Base-by-base conservation (phyloP, 2,797 vertebrate genomes). In the Aplochiton taeniatus region DNA sequence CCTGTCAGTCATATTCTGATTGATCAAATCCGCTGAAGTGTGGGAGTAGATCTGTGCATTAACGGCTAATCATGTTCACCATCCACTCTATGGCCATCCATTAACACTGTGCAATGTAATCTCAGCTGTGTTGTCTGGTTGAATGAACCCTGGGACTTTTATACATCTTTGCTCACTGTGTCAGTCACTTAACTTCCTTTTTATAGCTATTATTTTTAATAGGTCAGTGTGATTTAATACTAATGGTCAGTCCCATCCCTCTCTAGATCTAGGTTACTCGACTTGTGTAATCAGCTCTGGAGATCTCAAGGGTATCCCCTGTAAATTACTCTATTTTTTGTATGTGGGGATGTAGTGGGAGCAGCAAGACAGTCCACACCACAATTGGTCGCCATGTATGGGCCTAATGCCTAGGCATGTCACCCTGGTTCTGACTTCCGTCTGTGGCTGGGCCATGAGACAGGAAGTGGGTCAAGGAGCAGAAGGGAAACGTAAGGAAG, bases 391-490 rank as follows among this genome's bases (percentile, higher is more conserved):
- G 70, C 76, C 74, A 72, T 89, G 82, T 88, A 90, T 85, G 68
- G 83, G 63, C 84, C 74, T 74, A 72, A 69, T 75, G 61, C 65
- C 76, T 64, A 70, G 76, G 84, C 42, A 31, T 67, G 69, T 76
- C 66, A 80, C 63, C 49, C 54, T 73, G 70, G 65, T 19, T 53
- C 56, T 19, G 42, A 10, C 73, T 78, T 31, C 31, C 44, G 45
- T 58, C 65, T 66, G 66, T 75, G 63, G 67, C 72, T 72, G 57
- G 60, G 69, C 66, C 31, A 31, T 68, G 56, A 75, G 61, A 70
- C 62, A 84, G 85, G 88, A 93, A 92, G 84, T 90, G 79, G 86
- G 86, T 88, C 89, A 87, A 84, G 84, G 86, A 87, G 79, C 77
- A 69, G 72, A 81, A 65, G 84, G 79, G 73, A 76, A 81, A 85